A percentile compares a stretch with the other conserved stretches of the same genome.
Evolutionary conservation across 2,113 vertebrate genomes (phyloP).

Genomic region (Neogobius melanostomus): DNA sequence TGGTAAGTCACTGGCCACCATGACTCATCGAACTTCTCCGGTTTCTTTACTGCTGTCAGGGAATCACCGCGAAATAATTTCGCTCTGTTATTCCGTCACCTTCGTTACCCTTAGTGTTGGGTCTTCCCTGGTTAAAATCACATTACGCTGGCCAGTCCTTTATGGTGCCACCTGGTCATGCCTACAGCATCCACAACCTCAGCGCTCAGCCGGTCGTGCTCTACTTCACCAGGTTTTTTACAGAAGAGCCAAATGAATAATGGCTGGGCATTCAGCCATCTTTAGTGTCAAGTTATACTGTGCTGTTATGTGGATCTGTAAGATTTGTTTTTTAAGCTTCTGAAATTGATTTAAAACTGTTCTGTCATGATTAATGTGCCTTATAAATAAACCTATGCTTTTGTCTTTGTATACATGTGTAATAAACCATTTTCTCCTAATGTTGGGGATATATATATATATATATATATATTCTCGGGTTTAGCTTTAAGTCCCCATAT

Average conservation of each 20-base stretch:
- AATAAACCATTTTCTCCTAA: background rate
- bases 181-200: conserved; percentile 72
- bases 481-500: too few relatives aligned
- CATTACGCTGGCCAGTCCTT: conserved; percentile 65
- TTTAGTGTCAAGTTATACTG: background rate
- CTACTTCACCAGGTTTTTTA: conserved; percentile 66
- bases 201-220: conserved; percentile 67
- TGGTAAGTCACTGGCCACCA: too few relatives aligned
- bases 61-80: too few relatives aligned
- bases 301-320: background rate
- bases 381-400: background rate
- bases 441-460: too few relatives aligned
- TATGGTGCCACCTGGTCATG: conserved; percentile 68
- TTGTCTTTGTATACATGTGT: background rate
- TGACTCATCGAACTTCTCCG: too few relatives aligned
- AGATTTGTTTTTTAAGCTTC: background rate
- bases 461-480: too few relatives aligned
- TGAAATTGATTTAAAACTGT: background rate
- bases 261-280: background rate
- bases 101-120: too few relatives aligned
- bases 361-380: background rate
- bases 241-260: conserved; percentile 29
- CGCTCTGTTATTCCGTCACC: too few relatives aligned
- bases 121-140: too few relatives aligned
- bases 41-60: too few relatives aligned